A percentile compares a stretch with the other conserved stretches of the same genome.
Evolutionary conservation across 2,888 invertebrate genomes (phyloP).

Genomic region (Spatulosminthurus flaviceps): DNA sequence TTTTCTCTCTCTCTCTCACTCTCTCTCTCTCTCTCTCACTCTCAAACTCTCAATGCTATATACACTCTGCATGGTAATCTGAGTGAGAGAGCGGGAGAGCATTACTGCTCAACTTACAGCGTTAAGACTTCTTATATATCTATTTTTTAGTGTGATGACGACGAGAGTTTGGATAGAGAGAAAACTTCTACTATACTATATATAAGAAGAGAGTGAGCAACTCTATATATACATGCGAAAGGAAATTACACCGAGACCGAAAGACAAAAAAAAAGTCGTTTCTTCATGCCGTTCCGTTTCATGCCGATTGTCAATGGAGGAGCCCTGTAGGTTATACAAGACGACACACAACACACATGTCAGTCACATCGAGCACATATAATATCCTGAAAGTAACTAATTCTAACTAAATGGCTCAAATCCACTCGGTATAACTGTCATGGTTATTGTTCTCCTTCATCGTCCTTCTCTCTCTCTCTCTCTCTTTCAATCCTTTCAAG

Average conservation of each 20-base stretch:
- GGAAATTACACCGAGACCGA: slow-evolving; percentile 15
- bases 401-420: slow-evolving; percentile 13
- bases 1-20: background rate
- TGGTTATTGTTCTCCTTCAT: slow-evolving; percentile 14
- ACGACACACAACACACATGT: background rate
- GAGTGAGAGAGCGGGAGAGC: too few species aligned
- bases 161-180: too few species aligned
- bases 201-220: background rate
- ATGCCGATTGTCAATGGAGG: slow-evolving; percentile 39
- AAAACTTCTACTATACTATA: too few species aligned
- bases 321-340: background rate
- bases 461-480: background rate
- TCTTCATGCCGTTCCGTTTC: slow-evolving; percentile 32
- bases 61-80: too few species aligned
- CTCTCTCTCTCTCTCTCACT: too few species aligned
- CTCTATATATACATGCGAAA: background rate
- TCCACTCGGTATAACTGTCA: background rate
- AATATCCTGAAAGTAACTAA: background rate
- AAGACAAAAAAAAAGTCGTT: background rate
- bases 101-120: too few species aligned
- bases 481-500: too few species aligned
- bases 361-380: background rate
- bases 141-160: too few species aligned
- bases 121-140: too few species aligned
- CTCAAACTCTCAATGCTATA: too few species aligned